These are phyloP conservation scores for Sciurus carolinensis DNA, from an alignment of 2,797 vertebrate genomes.

Conservation along the genomic window DNA sequence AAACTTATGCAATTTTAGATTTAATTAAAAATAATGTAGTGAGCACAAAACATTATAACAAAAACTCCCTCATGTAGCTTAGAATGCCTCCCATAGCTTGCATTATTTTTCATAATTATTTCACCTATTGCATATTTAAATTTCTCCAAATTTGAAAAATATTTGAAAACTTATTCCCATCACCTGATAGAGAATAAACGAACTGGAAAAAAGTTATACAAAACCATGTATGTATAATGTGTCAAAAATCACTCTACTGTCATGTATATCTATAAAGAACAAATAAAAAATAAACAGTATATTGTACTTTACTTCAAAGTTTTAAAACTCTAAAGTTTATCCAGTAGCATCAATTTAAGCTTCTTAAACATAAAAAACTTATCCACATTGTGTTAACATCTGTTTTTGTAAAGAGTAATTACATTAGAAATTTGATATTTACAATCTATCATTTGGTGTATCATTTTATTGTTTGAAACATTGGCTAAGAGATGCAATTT, in stretches of 20 bases:
- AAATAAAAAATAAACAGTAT: background rate
- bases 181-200: background rate
- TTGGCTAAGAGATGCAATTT: background rate
- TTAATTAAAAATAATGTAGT: background rate
- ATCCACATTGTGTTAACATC: background rate
- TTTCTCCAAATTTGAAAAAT: background rate
- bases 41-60: background rate
- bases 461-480: background rate
- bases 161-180: background rate
- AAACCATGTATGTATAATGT: too few species aligned
- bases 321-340: background rate
- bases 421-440: background rate
- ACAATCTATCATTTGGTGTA: background rate
- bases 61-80: background rate
- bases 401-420: background rate
- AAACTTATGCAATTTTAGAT: background rate
- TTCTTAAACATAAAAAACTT: slow-evolving; percentile 8
- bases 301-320: background rate
- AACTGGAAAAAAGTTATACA: background rate
- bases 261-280: too few species aligned
- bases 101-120: background rate
- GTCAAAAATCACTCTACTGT: too few species aligned
- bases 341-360: background rate
- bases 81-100: background rate
- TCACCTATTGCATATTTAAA: background rate